Evolutionary conservation across 1,140 invertebrate species (phyloP).

Genomic region (Xylocopa sonorina): DNA sequence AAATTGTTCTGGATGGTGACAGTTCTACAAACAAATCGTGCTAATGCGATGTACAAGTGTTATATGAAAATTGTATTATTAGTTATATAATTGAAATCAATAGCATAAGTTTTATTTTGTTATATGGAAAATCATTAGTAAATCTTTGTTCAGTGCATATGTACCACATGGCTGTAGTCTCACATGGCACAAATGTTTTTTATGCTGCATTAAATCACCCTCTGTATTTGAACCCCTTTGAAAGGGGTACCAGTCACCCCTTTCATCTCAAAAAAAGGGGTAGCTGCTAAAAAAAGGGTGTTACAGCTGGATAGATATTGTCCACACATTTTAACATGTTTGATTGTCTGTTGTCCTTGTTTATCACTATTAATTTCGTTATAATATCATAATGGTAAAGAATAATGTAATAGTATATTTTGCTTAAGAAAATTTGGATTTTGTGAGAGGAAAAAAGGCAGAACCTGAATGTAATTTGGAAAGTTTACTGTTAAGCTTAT

Average conservation of each 20-base stretch:
- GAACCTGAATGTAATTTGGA: too few relatives aligned
- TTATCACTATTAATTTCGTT: neutral
- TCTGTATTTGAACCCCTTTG: slow-evolving; percentile 67
- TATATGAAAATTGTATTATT: neutral
- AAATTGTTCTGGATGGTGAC: neutral
- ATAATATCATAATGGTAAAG: neutral
- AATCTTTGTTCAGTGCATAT: neutral
- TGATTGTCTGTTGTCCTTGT: neutral
- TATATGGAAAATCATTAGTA: neutral
- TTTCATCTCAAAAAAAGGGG: slow-evolving; percentile 75
- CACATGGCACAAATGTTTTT: slow-evolving; percentile 33
- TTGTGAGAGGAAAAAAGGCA: neutral
- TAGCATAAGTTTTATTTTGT: neutral
- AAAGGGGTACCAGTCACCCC: slow-evolving; percentile 71
- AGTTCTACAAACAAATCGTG: neutral
- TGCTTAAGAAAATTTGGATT: neutral
- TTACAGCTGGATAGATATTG: slow-evolving; percentile 64
- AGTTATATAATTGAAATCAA: neutral
- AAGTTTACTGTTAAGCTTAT: neutral
- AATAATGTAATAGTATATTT: slow-evolving; percentile 21
- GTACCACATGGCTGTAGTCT: neutral
- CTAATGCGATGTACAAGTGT: too few relatives aligned
- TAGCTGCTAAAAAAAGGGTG: slow-evolving; percentile 76
- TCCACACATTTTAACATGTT: slow-evolving; percentile 29
- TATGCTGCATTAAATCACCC: slow-evolving; percentile 44